phyloP scores from a whole-genome alignment of 2,113 vertebrate genomes.

The Poecile atricapillus region DNA sequence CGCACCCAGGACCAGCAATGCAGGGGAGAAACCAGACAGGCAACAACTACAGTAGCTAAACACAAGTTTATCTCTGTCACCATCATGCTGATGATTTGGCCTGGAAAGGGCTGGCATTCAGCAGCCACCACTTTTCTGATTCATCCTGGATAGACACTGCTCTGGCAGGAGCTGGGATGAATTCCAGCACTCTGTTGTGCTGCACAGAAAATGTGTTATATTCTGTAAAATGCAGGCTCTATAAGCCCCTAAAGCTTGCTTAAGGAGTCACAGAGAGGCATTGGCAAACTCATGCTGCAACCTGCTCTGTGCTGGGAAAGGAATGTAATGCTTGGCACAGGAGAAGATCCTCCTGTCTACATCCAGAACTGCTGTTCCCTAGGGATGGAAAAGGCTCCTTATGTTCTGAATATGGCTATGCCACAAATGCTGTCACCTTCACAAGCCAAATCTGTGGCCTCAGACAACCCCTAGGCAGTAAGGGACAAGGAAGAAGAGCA shows the following conservation, averaged over 20 bases:
- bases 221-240: background rate
- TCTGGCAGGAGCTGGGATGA: background rate
- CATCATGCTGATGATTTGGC: background rate
- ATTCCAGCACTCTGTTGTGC: background rate
- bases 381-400: background rate
- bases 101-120: background rate
- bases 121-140: background rate
- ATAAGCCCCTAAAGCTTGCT: background rate
- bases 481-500: background rate
- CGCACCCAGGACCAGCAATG: background rate
- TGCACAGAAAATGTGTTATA: background rate
- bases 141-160: background rate
- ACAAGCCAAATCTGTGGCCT: background rate
- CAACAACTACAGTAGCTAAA: background rate
- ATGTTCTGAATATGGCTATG: background rate
- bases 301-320: background rate
- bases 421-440: background rate
- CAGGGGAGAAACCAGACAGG: background rate
- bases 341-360: background rate
- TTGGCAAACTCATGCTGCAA: background rate
- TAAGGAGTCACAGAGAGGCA: background rate
- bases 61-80: background rate
- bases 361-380: background rate
- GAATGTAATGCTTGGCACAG: background rate
- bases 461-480: background rate